Percentiles rank a stretch among this genome's conserved stretches.
These are phyloP conservation scores for Vanacampus margaritifer DNA, from an alignment of 2,113 vertebrate species.

Conservation along the genomic window DNA sequence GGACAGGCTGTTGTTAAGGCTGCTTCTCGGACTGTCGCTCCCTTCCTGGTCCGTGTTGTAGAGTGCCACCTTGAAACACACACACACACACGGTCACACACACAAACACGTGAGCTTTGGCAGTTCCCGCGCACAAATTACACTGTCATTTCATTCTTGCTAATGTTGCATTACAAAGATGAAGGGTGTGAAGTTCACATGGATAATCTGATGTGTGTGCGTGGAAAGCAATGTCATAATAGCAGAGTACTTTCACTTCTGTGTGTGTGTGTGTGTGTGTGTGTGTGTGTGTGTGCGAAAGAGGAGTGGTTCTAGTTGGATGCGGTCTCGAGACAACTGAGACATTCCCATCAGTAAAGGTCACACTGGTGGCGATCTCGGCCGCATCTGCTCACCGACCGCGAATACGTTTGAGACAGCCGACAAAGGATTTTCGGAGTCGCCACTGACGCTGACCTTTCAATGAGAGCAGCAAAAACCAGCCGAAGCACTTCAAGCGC, in stretches of 20 bases:
- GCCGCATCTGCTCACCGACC: slow-evolving; percentile 66
- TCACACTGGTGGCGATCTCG: slow-evolving; percentile 61
- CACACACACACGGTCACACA: slow-evolving; percentile 20
- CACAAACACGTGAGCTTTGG: slow-evolving; percentile 10
- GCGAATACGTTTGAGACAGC: slow-evolving; percentile 66
- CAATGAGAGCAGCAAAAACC: slow-evolving; percentile 45
- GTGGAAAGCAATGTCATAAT: slow-evolving; percentile 31
- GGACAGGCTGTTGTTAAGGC: slow-evolving; percentile 95
- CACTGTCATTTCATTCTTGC: slow-evolving; percentile 5
- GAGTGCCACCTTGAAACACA: slow-evolving; percentile 80
- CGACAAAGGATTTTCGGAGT: slow-evolving; percentile 61
- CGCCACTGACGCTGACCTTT: slow-evolving; percentile 68
- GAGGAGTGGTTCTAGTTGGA: slow-evolving; percentile 34
- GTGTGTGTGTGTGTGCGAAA: neutral
- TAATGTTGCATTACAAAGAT: slow-evolving; percentile 24
- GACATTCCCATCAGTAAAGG: slow-evolving; percentile 68
- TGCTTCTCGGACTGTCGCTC: slow-evolving; percentile 89
- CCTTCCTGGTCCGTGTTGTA: slow-evolving; percentile 90
- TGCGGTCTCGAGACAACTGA: slow-evolving; percentile 47
- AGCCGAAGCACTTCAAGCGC: slow-evolving; percentile 60
- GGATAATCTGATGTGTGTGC: slow-evolving; percentile 22
- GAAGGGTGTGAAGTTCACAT: slow-evolving; percentile 22
- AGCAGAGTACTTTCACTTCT: slow-evolving; percentile 23
- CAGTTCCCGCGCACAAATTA: neutral
- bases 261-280: slow-evolving; percentile 11